These are phyloP conservation scores for Meiosimyza decipiens DNA, from an alignment of 2,888 invertebrate species.

Conservation along the genomic window DNA sequence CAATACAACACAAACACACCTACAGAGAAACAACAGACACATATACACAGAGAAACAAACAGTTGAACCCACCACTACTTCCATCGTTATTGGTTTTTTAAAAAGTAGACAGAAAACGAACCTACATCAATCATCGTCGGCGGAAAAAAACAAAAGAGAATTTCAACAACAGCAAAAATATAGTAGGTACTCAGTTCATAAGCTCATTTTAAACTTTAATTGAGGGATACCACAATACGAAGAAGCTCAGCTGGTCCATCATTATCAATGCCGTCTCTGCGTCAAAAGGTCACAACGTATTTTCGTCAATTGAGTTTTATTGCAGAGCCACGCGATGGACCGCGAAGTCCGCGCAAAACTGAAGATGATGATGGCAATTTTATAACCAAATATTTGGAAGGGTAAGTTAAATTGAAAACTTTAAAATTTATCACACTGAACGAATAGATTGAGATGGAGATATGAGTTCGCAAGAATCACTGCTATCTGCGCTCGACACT, in stretches of 20 bases:
- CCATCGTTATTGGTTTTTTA: constrained; percentile 5
- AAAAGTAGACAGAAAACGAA: constrained; percentile 5
- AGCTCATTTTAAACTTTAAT: neutral
- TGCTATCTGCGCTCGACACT: too few species aligned
- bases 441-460: too few species aligned
- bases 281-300: constrained; percentile 78
- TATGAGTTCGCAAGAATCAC: too few species aligned
- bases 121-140: too few species aligned
- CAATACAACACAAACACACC: neutral
- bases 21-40: too few species aligned
- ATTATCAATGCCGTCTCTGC: constrained; percentile 74
- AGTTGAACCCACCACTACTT: neutral
- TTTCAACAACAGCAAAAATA: neutral
- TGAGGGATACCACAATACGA: neutral
- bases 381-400: constrained; percentile 77
- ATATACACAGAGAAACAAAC: neutral
- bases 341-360: constrained; percentile 61
- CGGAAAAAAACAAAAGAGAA: neutral
- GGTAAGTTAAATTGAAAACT: constrained; percentile 66
- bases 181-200: neutral
- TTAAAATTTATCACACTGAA: too few species aligned
- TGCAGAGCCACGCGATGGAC: constrained; percentile 70
- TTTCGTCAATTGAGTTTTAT: constrained; percentile 78
- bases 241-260: neutral
- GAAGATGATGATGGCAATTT: constrained; percentile 74